Evolutionary conservation across 2,888 invertebrate species (phyloP).

Genomic region (Lepidocyrtoides sp.): DNA sequence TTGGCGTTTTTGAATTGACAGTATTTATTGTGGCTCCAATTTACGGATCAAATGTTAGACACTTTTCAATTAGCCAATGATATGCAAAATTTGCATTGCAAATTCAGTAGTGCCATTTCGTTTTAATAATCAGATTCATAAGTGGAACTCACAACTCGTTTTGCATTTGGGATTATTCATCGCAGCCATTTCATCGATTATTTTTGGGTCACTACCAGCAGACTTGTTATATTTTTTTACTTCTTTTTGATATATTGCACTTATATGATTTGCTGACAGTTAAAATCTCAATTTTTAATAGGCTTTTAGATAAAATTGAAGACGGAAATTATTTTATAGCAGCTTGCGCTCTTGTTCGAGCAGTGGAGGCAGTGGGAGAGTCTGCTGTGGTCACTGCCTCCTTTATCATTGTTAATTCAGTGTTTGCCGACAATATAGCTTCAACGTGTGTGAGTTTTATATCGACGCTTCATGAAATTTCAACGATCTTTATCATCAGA

Average conservation of each 20-base stretch:
- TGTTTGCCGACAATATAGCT: constrained; percentile 87
- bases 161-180: too few species aligned
- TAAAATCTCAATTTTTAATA: constrained; percentile 64
- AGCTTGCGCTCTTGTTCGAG: constrained; percentile 87
- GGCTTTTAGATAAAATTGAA: constrained; percentile 86
- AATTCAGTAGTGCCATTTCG: too few species aligned
- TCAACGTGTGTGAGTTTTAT: constrained; percentile 87
- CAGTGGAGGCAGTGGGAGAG: constrained; percentile 87
- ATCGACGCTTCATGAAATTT: too few species aligned
- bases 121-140: too few species aligned
- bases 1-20: constrained; percentile 85
- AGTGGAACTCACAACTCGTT: too few species aligned
- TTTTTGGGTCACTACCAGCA: too few species aligned
- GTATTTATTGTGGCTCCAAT: constrained; percentile 87
- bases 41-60: constrained; percentile 86
- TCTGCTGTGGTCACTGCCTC: constrained; percentile 90
- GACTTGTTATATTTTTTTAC: too few species aligned
- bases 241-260: too few species aligned
- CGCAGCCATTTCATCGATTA: too few species aligned
- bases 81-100: too few species aligned
- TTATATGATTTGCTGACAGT: not conserved
- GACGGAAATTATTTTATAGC: constrained; percentile 86
- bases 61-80: too few species aligned
- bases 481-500: not conserved
- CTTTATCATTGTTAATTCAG: constrained; percentile 87